A percentile compares a stretch with the other conserved stretches of the same genome.
These are phyloP conservation scores for Ericerus pela DNA, from an alignment of 1,140 invertebrate genomes.

Conservation along the genomic window DNA sequence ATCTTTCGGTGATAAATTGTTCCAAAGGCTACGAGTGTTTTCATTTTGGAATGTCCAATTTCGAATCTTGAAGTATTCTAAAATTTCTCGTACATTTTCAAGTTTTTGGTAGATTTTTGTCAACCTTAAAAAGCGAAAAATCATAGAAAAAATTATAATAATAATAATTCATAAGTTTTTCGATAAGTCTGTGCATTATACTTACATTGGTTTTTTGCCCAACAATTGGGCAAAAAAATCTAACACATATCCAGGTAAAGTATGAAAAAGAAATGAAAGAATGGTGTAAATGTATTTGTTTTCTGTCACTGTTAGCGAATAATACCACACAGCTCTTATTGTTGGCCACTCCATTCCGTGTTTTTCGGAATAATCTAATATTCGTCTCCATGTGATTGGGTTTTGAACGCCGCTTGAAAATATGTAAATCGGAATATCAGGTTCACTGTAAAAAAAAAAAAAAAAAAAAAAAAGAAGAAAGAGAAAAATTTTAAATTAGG, in stretches of 20 bases:
- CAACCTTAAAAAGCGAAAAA: conserved; percentile 40
- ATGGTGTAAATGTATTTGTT: conserved; percentile 35
- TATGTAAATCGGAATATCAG: conserved; percentile 42
- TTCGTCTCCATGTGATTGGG: conserved; percentile 48
- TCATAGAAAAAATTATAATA: conserved; percentile 4
- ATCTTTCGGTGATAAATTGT: conserved; percentile 43
- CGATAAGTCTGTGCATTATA: conserved; percentile 5
- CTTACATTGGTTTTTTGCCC: conserved; percentile 33
- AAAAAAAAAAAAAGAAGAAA: neutral
- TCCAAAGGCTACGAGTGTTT: conserved; percentile 45
- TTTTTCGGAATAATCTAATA: conserved; percentile 23
- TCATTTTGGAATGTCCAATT: conserved; percentile 54
- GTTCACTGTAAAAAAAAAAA: conserved; percentile 12
- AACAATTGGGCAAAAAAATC: conserved; percentile 27
- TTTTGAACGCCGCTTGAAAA: conserved; percentile 52
- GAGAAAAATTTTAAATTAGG: neutral
- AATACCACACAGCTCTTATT: conserved; percentile 39
- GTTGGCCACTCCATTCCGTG: conserved; percentile 26
- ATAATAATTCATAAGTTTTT: conserved; percentile 3
- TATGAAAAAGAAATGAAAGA: conserved; percentile 31
- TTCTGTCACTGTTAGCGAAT: conserved; percentile 34
- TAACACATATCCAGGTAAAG: conserved; percentile 30
- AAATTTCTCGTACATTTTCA: conserved; percentile 46
- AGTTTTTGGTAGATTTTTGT: conserved; percentile 56
- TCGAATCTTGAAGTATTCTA: conserved; percentile 52